phyloP scores from a whole-genome alignment of 2,113 vertebrate species.

The Corythoichthys haematopterus region DNA sequence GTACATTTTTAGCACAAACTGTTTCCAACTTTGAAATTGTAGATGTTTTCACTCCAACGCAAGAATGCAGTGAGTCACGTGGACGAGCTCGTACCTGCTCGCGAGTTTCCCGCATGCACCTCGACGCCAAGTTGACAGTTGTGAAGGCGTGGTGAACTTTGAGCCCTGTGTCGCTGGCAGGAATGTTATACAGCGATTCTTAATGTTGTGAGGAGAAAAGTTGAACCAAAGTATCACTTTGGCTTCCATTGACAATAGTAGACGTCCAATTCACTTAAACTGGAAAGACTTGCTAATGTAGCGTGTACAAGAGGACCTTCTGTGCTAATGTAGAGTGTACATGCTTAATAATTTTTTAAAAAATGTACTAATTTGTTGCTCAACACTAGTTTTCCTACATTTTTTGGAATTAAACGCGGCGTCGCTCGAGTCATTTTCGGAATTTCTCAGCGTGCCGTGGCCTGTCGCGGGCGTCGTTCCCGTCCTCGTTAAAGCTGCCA shows the following conservation, averaged over 20 bases:
- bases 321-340: too few relatives aligned
- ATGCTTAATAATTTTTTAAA: too few relatives aligned
- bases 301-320: too few relatives aligned
- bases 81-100: slow-evolving; percentile 33
- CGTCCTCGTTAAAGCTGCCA: not conserved
- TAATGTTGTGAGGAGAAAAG: too few relatives aligned
- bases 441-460: not conserved
- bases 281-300: too few relatives aligned
- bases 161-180: not conserved
- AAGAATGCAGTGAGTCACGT: slow-evolving; percentile 11
- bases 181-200: too few relatives aligned
- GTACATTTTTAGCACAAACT: too few relatives aligned
- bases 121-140: not conserved
- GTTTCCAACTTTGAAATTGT: too few relatives aligned
- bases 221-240: too few relatives aligned
- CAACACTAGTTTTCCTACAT: not conserved
- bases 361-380: too few relatives aligned
- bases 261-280: too few relatives aligned
- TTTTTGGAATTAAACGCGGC: not conserved
- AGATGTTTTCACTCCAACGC: not conserved
- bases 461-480: not conserved
- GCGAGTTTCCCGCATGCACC: not conserved
- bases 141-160: slow-evolving; percentile 10
- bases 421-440: not conserved
- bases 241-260: too few relatives aligned